phyloP scores from a whole-genome alignment of 2,113 vertebrate genomes.

The Hyaena hyaena region DNA sequence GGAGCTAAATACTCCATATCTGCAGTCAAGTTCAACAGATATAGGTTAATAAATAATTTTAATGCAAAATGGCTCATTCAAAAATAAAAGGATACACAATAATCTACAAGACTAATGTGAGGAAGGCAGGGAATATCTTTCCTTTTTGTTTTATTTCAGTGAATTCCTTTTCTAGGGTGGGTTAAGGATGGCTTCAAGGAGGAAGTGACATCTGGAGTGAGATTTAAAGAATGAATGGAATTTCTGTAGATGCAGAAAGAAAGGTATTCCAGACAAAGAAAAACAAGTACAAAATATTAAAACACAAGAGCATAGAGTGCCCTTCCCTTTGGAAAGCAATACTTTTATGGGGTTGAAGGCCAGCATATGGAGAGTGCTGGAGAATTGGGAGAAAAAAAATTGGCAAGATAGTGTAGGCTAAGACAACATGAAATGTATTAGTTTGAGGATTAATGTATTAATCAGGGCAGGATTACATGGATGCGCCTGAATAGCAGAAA shows the following conservation, averaged over 20 bases:
- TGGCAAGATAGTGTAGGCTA: neutral
- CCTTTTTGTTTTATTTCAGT: neutral
- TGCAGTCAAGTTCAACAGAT: neutral
- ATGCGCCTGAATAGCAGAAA: neutral
- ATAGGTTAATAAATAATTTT: neutral
- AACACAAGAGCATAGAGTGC: neutral
- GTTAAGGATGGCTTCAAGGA: neutral
- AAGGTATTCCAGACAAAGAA: neutral
- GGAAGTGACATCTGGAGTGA: neutral
- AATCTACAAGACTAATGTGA: neutral
- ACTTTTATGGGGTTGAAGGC: neutral
- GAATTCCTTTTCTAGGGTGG: neutral
- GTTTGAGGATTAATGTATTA: neutral
- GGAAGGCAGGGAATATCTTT: neutral
- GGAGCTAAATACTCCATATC: neutral
- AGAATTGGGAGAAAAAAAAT: neutral
- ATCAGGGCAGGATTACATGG: neutral
- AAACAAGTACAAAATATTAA: neutral
- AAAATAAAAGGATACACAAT: neutral
- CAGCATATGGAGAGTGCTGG: neutral
- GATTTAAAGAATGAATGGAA: neutral
- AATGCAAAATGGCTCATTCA: neutral
- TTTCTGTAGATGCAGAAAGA: neutral
- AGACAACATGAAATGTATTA: neutral
- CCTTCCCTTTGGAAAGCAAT: neutral